Percentiles rank a stretch among this genome's conserved stretches.
Conservation (phyloP, 2,113 vertebrate species). For the Corythornis madagascariensis region DNA sequence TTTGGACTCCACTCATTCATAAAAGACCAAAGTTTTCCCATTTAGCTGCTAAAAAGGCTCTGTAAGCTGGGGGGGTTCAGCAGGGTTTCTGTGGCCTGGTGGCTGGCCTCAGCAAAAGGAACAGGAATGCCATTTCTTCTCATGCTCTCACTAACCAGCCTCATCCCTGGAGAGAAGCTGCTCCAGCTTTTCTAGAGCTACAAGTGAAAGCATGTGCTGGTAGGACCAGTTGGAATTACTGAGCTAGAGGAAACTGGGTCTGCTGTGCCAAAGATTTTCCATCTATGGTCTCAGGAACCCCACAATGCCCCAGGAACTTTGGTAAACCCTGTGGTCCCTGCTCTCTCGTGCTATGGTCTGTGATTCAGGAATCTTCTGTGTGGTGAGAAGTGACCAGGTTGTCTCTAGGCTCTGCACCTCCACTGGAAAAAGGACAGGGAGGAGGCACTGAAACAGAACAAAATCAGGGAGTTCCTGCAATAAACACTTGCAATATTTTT, state of each 20-base stretch:
- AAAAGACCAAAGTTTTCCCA: neutral
- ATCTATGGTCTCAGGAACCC: neutral
- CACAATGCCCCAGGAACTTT: neutral
- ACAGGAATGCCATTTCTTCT: neutral
- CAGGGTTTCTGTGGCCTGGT: neutral
- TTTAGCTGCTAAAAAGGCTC: neutral
- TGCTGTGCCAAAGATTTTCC: neutral
- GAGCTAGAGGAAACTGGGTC: neutral
- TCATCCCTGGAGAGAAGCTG: neutral
- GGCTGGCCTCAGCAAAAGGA: neutral
- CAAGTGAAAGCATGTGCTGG: neutral
- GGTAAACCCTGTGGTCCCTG: fast-evolving
- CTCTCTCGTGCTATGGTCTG: neutral
- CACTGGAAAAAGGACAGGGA: neutral
- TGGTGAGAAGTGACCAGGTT: neutral
- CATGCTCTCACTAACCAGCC: neutral
- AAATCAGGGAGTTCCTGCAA: neutral
- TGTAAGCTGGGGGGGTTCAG: neutral
- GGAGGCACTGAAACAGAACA: neutral
- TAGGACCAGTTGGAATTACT: neutral
- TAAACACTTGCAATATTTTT: neutral
- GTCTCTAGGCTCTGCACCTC: neutral
- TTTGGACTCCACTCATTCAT: neutral
- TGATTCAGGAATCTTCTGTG: neutral
- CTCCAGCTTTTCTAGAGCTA: neutral